Evolutionary conservation across 2,888 invertebrate species (phyloP), one percentile per base, ranked within the genome.

Genomic region (Eustalomyia histrio): DNA sequence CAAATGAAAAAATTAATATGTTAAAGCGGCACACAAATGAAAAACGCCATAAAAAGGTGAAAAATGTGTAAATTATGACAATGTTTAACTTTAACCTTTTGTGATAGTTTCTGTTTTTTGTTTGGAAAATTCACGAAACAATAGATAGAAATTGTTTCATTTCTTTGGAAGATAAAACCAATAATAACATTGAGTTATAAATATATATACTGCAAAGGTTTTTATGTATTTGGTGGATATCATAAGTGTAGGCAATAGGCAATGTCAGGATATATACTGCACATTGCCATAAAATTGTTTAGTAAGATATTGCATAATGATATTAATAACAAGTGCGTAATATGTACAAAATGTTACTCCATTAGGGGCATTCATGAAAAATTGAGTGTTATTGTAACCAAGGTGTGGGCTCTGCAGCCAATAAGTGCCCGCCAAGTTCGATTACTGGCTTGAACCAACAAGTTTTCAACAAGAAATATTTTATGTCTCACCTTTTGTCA

Each of bases 11-110:
- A 63, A 68, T 50, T 52, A 68, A 64, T 63, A 64, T 53, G 10
- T 67, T 53, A 16, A 67, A 53, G 55, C 43, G 6, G 10, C 10
- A 16, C 39, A 65, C 33, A 14, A 21, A 21, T 12, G 69, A 50
- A 9, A 53, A 43, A 63, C 14, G 16, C 33, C 21, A 53, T 65
- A 61, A 73, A 71, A 75, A 80, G 75, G 80, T 80, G 63, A 63
- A 18, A 14, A 52, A 71, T 29, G 1, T 68, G 43, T 50, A 53
- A 55, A 50, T 60, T 50, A 29, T 55, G 17, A 55, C 21, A 17
- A 17, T 58, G n/a, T 60, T 16, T 53, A 65, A 24, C 60, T 39
- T 65, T 55, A 65, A 60, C 53, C 39, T 69, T 58, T 47, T 55
- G 2, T 63, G 24, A n/a, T 53, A 17, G 17, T 17, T 57, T 57